These are phyloP conservation scores for Rhinogobius similis DNA, from an alignment of 2,113 vertebrate genomes.

Conservation along the genomic window DNA sequence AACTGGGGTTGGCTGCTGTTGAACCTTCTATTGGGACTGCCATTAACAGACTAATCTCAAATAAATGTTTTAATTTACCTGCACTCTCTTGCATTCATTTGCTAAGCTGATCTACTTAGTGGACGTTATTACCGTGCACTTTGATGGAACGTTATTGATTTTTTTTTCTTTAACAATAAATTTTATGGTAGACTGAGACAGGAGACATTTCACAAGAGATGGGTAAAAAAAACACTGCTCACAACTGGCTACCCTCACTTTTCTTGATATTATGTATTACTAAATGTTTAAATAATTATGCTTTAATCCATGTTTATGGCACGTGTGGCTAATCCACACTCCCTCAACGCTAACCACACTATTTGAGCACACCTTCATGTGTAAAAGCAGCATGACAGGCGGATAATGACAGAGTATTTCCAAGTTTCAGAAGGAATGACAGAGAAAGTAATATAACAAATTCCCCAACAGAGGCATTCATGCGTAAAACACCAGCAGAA, in stretches of 20 bases:
- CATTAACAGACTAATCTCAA: constrained; percentile 1
- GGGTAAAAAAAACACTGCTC: constrained; percentile 15
- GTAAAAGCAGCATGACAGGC: neutral
- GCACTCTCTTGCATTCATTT: neutral
- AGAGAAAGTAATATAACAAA: neutral
- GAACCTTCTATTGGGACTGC: neutral
- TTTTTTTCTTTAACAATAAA: constrained; percentile 20
- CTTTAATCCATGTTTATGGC: neutral
- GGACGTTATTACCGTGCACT: constrained; percentile 9
- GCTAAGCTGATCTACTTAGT: constrained; percentile 5
- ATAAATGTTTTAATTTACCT: constrained; percentile 4
- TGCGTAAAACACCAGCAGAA: neutral
- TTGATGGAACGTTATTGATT: constrained; percentile 67
- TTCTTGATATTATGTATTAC: neutral
- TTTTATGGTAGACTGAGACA: constrained; percentile 22
- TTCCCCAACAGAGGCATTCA: neutral
- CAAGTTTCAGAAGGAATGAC: neutral
- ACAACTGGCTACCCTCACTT: neutral
- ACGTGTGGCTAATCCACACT: neutral
- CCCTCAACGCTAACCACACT: neutral
- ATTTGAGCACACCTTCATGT: neutral
- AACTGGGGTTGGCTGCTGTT: constrained; percentile 34
- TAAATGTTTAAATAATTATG: neutral
- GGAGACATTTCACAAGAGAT: constrained; percentile 5
- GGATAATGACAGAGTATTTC: neutral